Percentiles rank a stretch among this genome's conserved stretches.
phyloP scores from a whole-genome alignment of 2,797 vertebrate genomes.

The Holocentrus rufus region DNA sequence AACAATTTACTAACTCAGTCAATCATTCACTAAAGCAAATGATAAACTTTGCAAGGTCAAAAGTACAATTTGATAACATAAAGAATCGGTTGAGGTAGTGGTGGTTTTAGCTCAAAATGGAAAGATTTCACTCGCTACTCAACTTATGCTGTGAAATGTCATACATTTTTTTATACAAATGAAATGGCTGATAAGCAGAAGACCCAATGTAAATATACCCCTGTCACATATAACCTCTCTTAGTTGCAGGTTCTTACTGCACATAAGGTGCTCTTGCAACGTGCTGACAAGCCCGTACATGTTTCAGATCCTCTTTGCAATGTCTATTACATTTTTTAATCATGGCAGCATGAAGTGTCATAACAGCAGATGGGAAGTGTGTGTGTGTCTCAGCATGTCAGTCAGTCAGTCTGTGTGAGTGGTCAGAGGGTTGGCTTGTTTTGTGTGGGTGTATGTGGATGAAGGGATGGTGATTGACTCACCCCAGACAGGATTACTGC shows the following conservation, averaged over 20 bases:
- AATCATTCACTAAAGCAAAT: slow-evolving; percentile 80
- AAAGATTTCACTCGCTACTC: not conserved
- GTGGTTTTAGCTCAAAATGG: not conserved
- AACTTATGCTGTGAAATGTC: not conserved
- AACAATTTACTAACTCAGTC: slow-evolving; percentile 53
- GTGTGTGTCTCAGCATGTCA: slow-evolving; percentile 29
- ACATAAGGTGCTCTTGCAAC: not conserved
- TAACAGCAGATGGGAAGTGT: slow-evolving; percentile 4
- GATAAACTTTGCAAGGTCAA: slow-evolving; percentile 69
- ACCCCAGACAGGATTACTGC: slow-evolving; percentile 77
- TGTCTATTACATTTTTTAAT: slow-evolving; percentile 9
- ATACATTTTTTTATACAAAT: not conserved
- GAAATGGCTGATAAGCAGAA: slow-evolving; percentile 3
- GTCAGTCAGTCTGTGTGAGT: slow-evolving; percentile 33
- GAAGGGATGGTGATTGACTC: slow-evolving; percentile 72
- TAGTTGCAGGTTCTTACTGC: slow-evolving; percentile 2
- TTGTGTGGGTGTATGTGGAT: slow-evolving; percentile 49
- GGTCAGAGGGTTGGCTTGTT: slow-evolving; percentile 43
- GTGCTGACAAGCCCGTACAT: slow-evolving; percentile 43
- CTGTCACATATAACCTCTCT: not conserved
- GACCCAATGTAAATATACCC: not conserved
- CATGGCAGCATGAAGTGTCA: not conserved
- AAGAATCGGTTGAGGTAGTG: slow-evolving; percentile 5
- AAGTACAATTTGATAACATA: slow-evolving; percentile 75
- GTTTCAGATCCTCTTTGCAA: slow-evolving; percentile 42